phyloP scores from a whole-genome alignment of 2,797 vertebrate genomes.

The Coranthus polyacanthus region DNA sequence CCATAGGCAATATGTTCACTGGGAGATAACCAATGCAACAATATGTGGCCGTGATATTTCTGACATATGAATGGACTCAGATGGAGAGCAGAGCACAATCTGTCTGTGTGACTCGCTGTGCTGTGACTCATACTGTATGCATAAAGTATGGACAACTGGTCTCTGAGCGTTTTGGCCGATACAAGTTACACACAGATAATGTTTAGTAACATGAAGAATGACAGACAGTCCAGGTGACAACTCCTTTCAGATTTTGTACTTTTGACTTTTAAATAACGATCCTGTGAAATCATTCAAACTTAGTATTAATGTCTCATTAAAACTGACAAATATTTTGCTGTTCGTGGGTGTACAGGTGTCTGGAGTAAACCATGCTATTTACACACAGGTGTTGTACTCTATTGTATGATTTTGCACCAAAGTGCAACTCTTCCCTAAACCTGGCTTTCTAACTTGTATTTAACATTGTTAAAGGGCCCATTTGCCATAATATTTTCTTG shows the following conservation, averaged over 20 bases:
- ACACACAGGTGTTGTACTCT: too few species aligned
- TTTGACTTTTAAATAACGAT: background rate
- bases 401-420: too few species aligned
- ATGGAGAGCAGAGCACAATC: conserved; percentile 70
- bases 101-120: conserved; percentile 64
- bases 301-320: background rate
- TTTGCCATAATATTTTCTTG: too few species aligned
- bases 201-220: conserved; percentile 16
- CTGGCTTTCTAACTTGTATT: too few species aligned
- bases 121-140: conserved; percentile 69
- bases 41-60: conserved; percentile 59
- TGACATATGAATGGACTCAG: conserved; percentile 73
- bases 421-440: too few species aligned
- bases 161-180: conserved; percentile 26
- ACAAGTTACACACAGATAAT: conserved; percentile 36
- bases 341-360: too few species aligned
- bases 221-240: conserved; percentile 1
- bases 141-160: conserved; percentile 56
- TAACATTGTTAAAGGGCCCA: too few species aligned
- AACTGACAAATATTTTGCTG: too few species aligned
- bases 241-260: background rate
- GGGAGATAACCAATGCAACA: conserved; percentile 46
- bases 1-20: conserved; percentile 54
- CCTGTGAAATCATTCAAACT: background rate
- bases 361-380: too few species aligned